Conservation (phyloP, 2,797 vertebrate genomes). For the Coendou prehensilis region DNA sequence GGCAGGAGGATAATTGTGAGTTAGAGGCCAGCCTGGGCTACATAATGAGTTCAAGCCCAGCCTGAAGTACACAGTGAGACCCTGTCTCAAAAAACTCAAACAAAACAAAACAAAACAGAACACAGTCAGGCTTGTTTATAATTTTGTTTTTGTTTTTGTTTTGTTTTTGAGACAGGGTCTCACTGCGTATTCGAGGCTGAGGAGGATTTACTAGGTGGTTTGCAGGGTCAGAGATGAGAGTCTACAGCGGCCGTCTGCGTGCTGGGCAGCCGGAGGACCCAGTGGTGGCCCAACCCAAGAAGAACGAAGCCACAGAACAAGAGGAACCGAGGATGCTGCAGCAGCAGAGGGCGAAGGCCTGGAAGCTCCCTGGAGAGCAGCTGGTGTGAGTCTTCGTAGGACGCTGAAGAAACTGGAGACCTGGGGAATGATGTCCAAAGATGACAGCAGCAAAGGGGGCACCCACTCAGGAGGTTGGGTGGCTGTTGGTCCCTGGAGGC, state of each 20-base stretch:
- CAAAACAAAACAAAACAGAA: not conserved
- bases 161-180: not conserved
- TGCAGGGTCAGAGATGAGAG: not conserved
- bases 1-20: not conserved
- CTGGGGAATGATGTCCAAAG: not conserved
- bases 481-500: not conserved
- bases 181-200: not conserved
- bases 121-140: not conserved
- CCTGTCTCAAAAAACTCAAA: not conserved
- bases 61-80: not conserved
- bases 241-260: not conserved
- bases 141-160: not conserved
- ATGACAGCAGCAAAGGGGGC: not conserved
- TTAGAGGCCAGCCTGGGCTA: not conserved
- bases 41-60: not conserved
- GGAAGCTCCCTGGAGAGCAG: not conserved
- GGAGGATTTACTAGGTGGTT: not conserved
- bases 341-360: not conserved
- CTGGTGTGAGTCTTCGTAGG: not conserved
- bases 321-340: not conserved
- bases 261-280: not conserved
- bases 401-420: not conserved
- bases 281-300: not conserved
- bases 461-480: accelerated
- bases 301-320: not conserved